These are phyloP conservation scores for Smittia aterrima DNA, from an alignment of 2,888 invertebrate species.

Conservation along the genomic window DNA sequence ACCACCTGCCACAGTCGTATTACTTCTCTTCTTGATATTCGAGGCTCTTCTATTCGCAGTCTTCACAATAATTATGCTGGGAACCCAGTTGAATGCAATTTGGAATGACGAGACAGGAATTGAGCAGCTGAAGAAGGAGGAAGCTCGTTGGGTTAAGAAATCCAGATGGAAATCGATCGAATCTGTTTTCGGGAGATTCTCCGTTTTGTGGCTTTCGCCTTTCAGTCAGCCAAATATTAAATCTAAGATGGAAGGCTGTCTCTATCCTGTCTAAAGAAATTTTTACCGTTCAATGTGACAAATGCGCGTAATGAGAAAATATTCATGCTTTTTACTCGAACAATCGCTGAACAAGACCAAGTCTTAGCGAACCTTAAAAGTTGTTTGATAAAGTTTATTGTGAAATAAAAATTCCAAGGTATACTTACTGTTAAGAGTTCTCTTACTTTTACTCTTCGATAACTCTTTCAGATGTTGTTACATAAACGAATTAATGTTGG, in stretches of 20 bases:
- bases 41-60: slow-evolving; percentile 95
- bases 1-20: slow-evolving; percentile 92
- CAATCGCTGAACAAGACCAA: too few relatives aligned
- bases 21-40: slow-evolving; percentile 86
- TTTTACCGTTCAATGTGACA: background rate
- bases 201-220: slow-evolving; percentile 86
- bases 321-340: too few relatives aligned
- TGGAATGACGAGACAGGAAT: slow-evolving; percentile 99
- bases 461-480: background rate
- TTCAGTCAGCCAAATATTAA: slow-evolving; percentile 71
- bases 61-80: slow-evolving; percentile 96
- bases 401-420: too few relatives aligned
- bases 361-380: too few relatives aligned
- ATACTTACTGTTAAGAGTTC: too few relatives aligned
- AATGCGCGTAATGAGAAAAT: too few relatives aligned
- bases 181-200: slow-evolving; percentile 95
- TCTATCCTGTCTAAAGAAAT: slow-evolving; percentile 73
- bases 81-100: slow-evolving; percentile 93
- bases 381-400: too few relatives aligned
- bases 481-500: background rate
- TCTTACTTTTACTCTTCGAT: too few relatives aligned
- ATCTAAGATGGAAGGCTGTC: slow-evolving; percentile 73
- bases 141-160: slow-evolving; percentile 88
- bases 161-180: slow-evolving; percentile 94
- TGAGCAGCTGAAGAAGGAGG: slow-evolving; percentile 94